Base-by-base conservation (phyloP, 2,113 vertebrate genomes). In the Lepus timidus region DNA sequence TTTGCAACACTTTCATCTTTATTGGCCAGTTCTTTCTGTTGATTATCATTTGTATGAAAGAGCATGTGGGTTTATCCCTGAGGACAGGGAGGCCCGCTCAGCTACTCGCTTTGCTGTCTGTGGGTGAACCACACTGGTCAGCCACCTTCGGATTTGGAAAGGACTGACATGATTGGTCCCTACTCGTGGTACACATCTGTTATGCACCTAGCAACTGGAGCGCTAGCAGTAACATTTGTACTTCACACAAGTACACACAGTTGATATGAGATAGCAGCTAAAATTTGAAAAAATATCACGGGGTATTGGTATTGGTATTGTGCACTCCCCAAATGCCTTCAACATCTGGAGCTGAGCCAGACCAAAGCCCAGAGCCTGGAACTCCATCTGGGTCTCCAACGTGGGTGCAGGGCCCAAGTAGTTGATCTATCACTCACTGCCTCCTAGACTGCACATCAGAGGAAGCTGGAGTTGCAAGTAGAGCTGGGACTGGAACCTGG, bases 181-280 rank as follows among this genome's bases (percentile, higher is more conserved):
- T 0, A 22, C 25, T 84, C 7, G 2, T 3, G 31, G 29, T 19
- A 17, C 2, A 10, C 23, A 1, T 10, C 71, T 70, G 17, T 67
- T 70, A 33, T 83, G 78, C 84, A 52, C 36, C 14, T 6, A 13
- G 80, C 1, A 83, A 49, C 79, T 55, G n/a, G 17, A 29, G 49
- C 79, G 65, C 52, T 31, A 51, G 52, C 73, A 27, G 58, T 6
- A 2, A 79, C 29, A 19, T 27, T 79, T 65, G 90, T 49, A 67
- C 67, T 93, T 85, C 6, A 33, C 22, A 29, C 82, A 81, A 61
- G 85, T 58, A 76, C 83, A 78, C 44, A 14, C 68, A 91, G 86
- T 93, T 93, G 58, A 67, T 76, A 76, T 8, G 12, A 58, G 75
- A 71, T 16, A 86, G 82, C 49, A 65, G 76, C 79, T 6, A 36